These are phyloP conservation scores for Bombus soroeensis DNA, from an alignment of 1,140 invertebrate species.

Conservation along the genomic window DNA sequence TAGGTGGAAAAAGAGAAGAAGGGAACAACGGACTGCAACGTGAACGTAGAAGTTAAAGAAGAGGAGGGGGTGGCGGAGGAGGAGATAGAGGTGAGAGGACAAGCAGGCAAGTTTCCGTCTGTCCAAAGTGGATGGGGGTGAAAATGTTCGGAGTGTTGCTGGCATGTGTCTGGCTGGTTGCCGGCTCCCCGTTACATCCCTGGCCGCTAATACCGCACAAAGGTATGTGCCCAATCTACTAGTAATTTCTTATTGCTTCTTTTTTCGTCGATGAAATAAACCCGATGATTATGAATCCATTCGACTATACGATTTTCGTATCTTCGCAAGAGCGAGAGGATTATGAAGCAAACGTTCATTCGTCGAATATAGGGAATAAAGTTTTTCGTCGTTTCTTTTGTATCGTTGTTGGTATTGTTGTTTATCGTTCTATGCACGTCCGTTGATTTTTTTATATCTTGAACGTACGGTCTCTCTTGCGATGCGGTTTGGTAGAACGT, in stretches of 20 bases:
- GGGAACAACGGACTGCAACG: constrained; percentile 28
- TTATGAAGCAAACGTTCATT: background rate
- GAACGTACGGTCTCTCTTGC: background rate
- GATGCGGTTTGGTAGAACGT: constrained; percentile 24
- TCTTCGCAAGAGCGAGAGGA: background rate
- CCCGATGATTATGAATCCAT: background rate
- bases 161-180: constrained; percentile 68
- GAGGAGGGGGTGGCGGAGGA: constrained; percentile 11
- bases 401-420: background rate
- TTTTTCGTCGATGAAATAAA: background rate
- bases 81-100: constrained; percentile 31
- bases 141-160: constrained; percentile 69
- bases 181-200: constrained; percentile 66
- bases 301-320: background rate
- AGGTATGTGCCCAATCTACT: constrained; percentile 55
- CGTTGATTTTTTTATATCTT: background rate
- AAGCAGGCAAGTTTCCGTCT: constrained; percentile 58
- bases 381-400: too few species aligned
- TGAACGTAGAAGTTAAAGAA: constrained; percentile 43
- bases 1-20: constrained; percentile 27
- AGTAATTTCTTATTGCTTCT: constrained; percentile 26
- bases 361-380: background rate
- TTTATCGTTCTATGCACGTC: background rate
- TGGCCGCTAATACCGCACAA: constrained; percentile 64
- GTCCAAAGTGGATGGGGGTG: constrained; percentile 62